Evolutionary conservation across 2,113 vertebrate species (phyloP), one percentile per base, ranked within the genome.

Genomic region (Scartelaos histophorus): DNA sequence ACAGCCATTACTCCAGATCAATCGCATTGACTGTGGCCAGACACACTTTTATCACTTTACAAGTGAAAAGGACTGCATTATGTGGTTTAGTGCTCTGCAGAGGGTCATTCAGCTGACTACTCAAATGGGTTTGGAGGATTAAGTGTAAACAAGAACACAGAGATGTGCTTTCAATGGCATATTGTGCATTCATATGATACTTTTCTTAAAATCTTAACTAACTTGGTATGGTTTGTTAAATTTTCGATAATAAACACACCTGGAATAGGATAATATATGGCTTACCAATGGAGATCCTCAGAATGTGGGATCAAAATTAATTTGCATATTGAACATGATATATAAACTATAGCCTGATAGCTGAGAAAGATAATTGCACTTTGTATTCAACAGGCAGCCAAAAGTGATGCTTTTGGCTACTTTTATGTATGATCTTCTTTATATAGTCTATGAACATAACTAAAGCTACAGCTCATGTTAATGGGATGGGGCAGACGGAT

Each of bases 1-100:
- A 82, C 80, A 68, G 71, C 82, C 80, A 78, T 80, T 38, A 82
- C 73, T 49, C 72, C 61, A 61, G 70, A 84, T 85, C 75, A 82
- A 87, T 78, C 64, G 83, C 60, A 22, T 53, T 16, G 15, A 61
- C 67, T 73, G 76, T 83, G 49, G 2, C n/a, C 45, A 22, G 72
- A 67, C 75, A 25, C 45, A 66, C 58, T 84, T 85, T 73, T 43
- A 80, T 80, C 66, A 60, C n/a, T 0, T 60, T 34, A 38, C 11
- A 69, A 74, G 19, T 25, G 67, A 25, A 65, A 66, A 67, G 72
- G 54, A 61, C 38, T 29, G 24, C 10, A 17, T 69, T 77, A 71
- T 25, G 21, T 21, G 45, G 29, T 68, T 13, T 13, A 68, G 54
- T 65, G 58, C 62, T 71, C 64, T 3, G 0, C 5, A 11, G 54